A percentile compares a stretch with the other conserved stretches of the same genome.
Evolutionary conservation across 2,797 vertebrate species (phyloP).

Genomic region (Melanotaenia maccullochi): DNA sequence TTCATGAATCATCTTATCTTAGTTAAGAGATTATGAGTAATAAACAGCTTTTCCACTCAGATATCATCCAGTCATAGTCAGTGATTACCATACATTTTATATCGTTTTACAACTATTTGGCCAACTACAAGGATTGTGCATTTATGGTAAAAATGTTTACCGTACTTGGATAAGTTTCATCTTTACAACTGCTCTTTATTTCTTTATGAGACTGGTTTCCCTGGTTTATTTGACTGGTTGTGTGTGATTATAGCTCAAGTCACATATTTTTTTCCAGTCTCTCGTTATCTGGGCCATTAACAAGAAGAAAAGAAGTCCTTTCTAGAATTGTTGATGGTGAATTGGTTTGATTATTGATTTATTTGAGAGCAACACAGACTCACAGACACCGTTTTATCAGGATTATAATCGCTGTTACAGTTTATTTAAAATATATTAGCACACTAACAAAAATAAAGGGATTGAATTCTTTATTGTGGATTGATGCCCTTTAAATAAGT

Average conservation of each 20-base stretch:
- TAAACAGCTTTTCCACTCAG: not conserved
- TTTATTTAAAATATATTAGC: not conserved
- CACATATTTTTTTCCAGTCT: not conserved
- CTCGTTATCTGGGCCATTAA: not conserved
- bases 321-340: conserved; percentile 10
- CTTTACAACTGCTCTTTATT: not conserved
- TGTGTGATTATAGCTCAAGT: conserved; percentile 13
- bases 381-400: not conserved
- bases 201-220: conserved; percentile 26
- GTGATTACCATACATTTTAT: not conserved
- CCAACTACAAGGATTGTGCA: not conserved
- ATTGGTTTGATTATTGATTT: conserved; percentile 51
- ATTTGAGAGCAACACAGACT: not conserved
- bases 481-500: not conserved
- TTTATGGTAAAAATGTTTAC: not conserved
- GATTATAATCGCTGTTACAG: too few relatives aligned
- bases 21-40: not conserved
- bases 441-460: not conserved
- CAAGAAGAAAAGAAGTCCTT: conserved; percentile 10
- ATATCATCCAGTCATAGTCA: not conserved
- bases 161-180: not conserved
- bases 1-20: not conserved
- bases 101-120: not conserved
- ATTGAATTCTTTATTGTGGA: not conserved
- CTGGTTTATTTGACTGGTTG: conserved; percentile 28